Conservation (phyloP, 2,113 vertebrate genomes). For the Chamaetylas fuelleborni region DNA sequence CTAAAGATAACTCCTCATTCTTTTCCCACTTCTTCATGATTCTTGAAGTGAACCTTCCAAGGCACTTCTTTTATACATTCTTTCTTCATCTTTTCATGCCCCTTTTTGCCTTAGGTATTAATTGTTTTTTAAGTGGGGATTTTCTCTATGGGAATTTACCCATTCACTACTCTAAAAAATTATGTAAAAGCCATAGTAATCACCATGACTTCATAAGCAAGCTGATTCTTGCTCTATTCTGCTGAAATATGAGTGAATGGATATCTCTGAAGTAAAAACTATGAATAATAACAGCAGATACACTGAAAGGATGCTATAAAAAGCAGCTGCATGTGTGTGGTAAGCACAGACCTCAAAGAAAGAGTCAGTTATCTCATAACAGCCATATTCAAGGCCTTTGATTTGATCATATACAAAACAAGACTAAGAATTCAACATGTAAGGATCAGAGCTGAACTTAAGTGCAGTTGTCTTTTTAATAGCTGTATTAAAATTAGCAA, state of each 20-base stretch:
- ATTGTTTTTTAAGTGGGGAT: not conserved
- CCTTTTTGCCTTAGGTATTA: not conserved
- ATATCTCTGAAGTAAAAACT: not conserved
- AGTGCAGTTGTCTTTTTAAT: not conserved
- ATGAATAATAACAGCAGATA: not conserved
- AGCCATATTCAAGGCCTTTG: not conserved
- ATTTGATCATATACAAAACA: not conserved
- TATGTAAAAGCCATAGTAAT: not conserved
- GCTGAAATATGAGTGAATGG: not conserved
- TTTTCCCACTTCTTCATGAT: not conserved
- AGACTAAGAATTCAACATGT: not conserved
- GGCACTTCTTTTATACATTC: not conserved
- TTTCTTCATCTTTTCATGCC: not conserved
- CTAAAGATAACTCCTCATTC: not conserved
- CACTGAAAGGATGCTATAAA: not conserved
- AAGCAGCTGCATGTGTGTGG: fast-evolving
- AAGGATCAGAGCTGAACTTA: not conserved
- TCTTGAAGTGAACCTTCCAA: not conserved
- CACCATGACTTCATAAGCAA: not conserved
- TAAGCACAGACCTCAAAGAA: not conserved
- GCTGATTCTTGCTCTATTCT: not conserved
- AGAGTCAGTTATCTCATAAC: not conserved
- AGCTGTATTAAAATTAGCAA: not conserved
- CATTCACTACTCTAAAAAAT: not conserved
- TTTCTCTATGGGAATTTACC: not conserved